These are phyloP conservation scores for Littorina saxatilis DNA, from an alignment of 1,140 invertebrate species.

Conservation along the genomic window DNA sequence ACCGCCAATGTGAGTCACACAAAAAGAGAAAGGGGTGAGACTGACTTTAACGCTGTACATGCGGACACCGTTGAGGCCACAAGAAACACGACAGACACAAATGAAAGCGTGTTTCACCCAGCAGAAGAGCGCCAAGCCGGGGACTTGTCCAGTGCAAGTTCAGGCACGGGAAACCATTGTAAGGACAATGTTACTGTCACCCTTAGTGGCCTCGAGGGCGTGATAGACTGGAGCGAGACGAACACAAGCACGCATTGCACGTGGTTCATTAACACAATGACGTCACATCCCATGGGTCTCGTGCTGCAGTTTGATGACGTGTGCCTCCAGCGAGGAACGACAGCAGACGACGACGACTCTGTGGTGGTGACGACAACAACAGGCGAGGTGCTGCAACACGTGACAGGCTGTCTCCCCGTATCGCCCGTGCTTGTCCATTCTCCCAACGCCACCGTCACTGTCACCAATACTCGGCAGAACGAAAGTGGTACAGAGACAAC, in stretches of 20 bases:
- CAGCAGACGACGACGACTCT: background rate
- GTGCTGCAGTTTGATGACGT: background rate
- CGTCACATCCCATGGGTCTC: background rate
- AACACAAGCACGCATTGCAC: background rate
- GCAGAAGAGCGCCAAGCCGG: too few relatives aligned
- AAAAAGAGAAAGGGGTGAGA: too few relatives aligned
- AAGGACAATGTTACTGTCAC: too few relatives aligned
- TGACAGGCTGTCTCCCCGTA: background rate
- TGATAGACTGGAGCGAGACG: too few relatives aligned
- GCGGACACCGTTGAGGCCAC: too few relatives aligned
- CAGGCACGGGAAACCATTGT: too few relatives aligned
- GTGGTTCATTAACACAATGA: background rate
- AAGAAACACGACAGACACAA: too few relatives aligned
- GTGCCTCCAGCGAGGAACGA: background rate
- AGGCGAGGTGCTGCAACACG: background rate
- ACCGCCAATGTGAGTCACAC: too few relatives aligned
- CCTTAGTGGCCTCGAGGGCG: too few relatives aligned
- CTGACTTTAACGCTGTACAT: too few relatives aligned
- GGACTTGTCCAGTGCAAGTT: too few relatives aligned
- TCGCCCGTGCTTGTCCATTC: background rate
- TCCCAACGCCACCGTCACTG: background rate
- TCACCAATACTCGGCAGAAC: background rate
- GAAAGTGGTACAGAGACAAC: background rate
- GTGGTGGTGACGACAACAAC: background rate
- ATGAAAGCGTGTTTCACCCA: too few relatives aligned